Evolutionary conservation across 2,113 vertebrate genomes (phyloP).

Genomic region (Fulmarus glacialis): DNA sequence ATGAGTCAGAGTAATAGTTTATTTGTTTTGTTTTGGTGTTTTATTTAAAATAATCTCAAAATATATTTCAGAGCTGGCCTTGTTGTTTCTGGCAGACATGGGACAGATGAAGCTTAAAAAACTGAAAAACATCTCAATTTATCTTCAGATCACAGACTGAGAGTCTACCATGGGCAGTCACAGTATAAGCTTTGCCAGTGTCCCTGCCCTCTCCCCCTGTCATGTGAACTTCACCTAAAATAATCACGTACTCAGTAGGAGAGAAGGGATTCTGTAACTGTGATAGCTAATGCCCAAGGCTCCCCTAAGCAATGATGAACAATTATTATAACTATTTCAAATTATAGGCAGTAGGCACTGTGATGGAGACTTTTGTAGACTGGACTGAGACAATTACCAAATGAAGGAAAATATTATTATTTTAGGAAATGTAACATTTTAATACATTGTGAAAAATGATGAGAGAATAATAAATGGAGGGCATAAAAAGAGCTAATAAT

Average conservation of each 20-base stretch:
- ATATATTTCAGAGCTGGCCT: background rate
- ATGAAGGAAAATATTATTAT: constrained; percentile 82
- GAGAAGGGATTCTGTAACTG: constrained; percentile 53
- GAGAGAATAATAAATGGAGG: constrained; percentile 79
- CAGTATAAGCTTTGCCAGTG: constrained; percentile 24
- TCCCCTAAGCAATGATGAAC: constrained; percentile 54
- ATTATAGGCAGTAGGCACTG: constrained; percentile 55
- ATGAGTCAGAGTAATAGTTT: background rate
- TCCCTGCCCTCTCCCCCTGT: constrained; percentile 52
- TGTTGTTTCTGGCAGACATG: background rate
- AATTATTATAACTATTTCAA: constrained; percentile 69
- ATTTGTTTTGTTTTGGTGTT: constrained; percentile 10
- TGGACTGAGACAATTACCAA: constrained; percentile 75
- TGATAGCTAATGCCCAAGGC: constrained; percentile 65
- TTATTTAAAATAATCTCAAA: constrained; percentile 22
- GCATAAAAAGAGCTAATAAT: constrained; percentile 83
- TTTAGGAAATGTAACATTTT: constrained; percentile 81
- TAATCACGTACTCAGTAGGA: constrained; percentile 73
- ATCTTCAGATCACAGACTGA: constrained; percentile 60
- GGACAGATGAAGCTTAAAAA: constrained; percentile 33
- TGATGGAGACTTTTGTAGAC: constrained; percentile 59
- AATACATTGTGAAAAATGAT: constrained; percentile 82
- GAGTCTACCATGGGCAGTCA: constrained; percentile 26
- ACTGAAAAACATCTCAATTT: constrained; percentile 56
- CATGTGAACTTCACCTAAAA: constrained; percentile 71